These are phyloP conservation scores for Archilochus colubris DNA, from an alignment of 2,113 vertebrate species.

Conservation along the genomic window DNA sequence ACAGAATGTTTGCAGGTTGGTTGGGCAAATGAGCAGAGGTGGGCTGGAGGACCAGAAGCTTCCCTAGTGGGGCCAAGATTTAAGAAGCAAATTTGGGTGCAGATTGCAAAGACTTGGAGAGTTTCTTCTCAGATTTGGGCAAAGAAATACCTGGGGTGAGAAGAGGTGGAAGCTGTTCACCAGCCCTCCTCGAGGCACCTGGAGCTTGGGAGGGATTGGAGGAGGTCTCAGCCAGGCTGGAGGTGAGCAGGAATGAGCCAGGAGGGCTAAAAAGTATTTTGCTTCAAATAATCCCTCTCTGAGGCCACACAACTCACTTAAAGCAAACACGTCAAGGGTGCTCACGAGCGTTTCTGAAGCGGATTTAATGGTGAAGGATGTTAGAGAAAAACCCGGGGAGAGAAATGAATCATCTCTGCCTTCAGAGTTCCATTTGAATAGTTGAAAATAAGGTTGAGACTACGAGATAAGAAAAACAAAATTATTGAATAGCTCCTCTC, in stretches of 20 bases:
- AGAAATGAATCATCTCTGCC: constrained; percentile 31
- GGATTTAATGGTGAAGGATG: neutral
- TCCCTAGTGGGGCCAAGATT: neutral
- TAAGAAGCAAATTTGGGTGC: neutral
- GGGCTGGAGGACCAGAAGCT: neutral
- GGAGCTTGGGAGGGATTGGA: fast-evolving
- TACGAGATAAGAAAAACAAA: constrained; percentile 22
- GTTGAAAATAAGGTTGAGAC: constrained; percentile 4
- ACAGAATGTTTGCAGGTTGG: fast-evolving
- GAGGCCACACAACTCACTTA: neutral
- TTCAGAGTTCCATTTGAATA: neutral
- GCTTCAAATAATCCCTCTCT: neutral
- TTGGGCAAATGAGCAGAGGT: neutral
- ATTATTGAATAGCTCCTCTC: neutral
- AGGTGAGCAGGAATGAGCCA: neutral
- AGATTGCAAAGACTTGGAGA: neutral
- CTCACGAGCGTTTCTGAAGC: neutral
- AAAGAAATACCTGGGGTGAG: neutral
- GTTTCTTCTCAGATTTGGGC: neutral
- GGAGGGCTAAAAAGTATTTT: neutral
- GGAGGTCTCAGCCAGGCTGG: neutral
- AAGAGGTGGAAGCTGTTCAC: too few species aligned
- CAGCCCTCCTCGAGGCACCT: neutral
- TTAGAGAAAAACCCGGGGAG: neutral
- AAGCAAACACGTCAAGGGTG: neutral